These are phyloP conservation scores for Cerceris ruficornis DNA, from an alignment of 2,888 invertebrate genomes.

Conservation along the genomic window DNA sequence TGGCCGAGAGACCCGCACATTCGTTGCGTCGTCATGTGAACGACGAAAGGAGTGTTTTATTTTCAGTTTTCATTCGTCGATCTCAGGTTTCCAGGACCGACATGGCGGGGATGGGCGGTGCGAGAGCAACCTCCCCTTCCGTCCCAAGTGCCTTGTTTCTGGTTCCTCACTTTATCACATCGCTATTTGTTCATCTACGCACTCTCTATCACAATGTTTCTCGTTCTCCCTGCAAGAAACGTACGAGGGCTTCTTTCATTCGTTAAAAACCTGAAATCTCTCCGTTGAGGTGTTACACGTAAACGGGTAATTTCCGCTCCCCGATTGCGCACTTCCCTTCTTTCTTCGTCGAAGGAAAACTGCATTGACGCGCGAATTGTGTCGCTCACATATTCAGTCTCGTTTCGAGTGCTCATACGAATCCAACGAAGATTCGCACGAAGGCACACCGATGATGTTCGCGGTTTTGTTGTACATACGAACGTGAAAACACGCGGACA, in stretches of 20 bases:
- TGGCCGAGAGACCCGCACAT: no score
- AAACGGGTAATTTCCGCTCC: background rate
- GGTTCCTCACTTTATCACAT: no score
- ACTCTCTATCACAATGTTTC: conserved; percentile 40
- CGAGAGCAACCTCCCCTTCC: no score
- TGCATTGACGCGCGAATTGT: conserved; percentile 14
- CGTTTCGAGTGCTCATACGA: no score
- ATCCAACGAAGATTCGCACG: no score
- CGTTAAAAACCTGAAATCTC: background rate
- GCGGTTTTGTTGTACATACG: background rate
- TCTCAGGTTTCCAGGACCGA: no score
- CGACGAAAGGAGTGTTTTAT: no score
- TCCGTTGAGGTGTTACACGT: background rate
- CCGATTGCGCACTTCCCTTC: background rate
- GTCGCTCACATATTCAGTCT: background rate
- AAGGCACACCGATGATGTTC: no score
- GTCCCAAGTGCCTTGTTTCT: no score
- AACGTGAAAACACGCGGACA: background rate
- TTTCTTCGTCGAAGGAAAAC: conserved; percentile 17
- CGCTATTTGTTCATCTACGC: conserved; percentile 12
- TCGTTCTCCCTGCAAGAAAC: background rate
- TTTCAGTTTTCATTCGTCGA: no score
- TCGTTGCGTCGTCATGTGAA: no score
- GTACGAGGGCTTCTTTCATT: background rate
- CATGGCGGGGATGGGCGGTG: no score